These are phyloP conservation scores for Drosophila sulfurigaster DNA, from an alignment of 1,140 invertebrate species.

Conservation along the genomic window DNA sequence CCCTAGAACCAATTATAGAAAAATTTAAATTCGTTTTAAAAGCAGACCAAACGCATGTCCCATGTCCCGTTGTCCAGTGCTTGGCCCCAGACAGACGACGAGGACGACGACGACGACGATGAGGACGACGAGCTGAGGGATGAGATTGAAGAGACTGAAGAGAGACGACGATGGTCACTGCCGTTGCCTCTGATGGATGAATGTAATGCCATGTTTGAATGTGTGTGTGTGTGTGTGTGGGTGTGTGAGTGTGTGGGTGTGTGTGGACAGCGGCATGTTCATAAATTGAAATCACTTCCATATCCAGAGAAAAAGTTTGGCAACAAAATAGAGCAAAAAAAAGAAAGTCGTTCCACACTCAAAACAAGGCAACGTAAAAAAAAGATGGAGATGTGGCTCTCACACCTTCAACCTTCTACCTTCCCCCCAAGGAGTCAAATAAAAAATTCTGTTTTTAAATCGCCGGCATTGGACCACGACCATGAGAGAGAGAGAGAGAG, in stretches of 20 bases:
- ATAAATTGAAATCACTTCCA: slow-evolving; percentile 85
- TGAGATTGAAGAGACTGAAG: slow-evolving; percentile 10
- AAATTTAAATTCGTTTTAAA: slow-evolving; percentile 85
- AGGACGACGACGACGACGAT: slow-evolving; percentile 13
- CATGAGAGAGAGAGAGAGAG: not conserved
- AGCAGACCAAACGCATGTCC: slow-evolving; percentile 68
- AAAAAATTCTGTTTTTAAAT: slow-evolving; percentile 83
- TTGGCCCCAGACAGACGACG: slow-evolving; percentile 46
- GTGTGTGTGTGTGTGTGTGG: slow-evolving; percentile 19
- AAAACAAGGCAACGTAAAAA: not conserved
- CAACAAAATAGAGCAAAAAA: slow-evolving; percentile 69
- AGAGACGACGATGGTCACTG: slow-evolving; percentile 28
- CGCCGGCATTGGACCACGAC: slow-evolving; percentile 36
- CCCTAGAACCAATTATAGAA: slow-evolving; percentile 85
- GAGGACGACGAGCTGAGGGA: slow-evolving; percentile 5
- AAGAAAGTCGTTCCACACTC: slow-evolving; percentile 8
- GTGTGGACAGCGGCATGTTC: slow-evolving; percentile 84
- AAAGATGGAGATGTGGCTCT: not conserved
- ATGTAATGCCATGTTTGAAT: slow-evolving; percentile 62
- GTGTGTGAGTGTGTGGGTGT: slow-evolving; percentile 40
- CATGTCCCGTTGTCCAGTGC: slow-evolving; percentile 49
- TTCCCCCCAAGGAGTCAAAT: slow-evolving; percentile 52
- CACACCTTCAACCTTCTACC: too few species aligned
- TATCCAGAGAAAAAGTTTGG: slow-evolving; percentile 76
- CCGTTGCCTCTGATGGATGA: slow-evolving; percentile 67